phyloP scores from a whole-genome alignment of 2,113 vertebrate species.

The Aegypius monachus region DNA sequence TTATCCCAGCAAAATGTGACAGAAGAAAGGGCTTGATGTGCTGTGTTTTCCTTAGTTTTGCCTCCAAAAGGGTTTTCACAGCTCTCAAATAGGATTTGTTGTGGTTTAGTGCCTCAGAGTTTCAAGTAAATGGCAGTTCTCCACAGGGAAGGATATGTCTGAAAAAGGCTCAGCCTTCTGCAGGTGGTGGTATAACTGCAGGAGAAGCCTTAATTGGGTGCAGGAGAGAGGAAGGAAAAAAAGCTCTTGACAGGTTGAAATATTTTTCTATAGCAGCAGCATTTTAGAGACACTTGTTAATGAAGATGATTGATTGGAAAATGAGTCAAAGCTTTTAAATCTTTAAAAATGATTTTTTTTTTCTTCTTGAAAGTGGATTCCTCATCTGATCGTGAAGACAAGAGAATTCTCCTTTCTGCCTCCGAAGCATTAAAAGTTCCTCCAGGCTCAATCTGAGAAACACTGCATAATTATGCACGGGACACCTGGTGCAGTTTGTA shows the following conservation, averaged over 20 bases:
- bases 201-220: slow-evolving; percentile 39
- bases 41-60: not conserved
- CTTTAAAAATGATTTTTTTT: not conserved
- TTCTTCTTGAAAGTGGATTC: slow-evolving; percentile 17
- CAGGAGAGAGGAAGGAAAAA: not conserved
- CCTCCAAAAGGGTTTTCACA: not conserved
- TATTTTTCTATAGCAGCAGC: slow-evolving; percentile 43
- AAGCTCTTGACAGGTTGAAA: slow-evolving; percentile 50
- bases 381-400: slow-evolving; percentile 28
- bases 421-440: slow-evolving; percentile 33
- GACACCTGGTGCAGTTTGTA: slow-evolving; percentile 16
- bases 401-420: slow-evolving; percentile 18
- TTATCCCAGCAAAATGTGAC: not conserved
- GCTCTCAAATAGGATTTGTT: not conserved
- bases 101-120: not conserved
- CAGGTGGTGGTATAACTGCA: slow-evolving; percentile 19
- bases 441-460: not conserved
- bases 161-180: slow-evolving; percentile 4
- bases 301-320: slow-evolving; percentile 64
- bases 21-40: not conserved
- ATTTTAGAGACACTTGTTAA: slow-evolving; percentile 55
- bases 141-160: not conserved
- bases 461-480: not conserved
- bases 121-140: slow-evolving; percentile 23
- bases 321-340: slow-evolving; percentile 67